Conservation (phyloP, 1,140 invertebrate species). For the Drosophila parvula region DNA sequence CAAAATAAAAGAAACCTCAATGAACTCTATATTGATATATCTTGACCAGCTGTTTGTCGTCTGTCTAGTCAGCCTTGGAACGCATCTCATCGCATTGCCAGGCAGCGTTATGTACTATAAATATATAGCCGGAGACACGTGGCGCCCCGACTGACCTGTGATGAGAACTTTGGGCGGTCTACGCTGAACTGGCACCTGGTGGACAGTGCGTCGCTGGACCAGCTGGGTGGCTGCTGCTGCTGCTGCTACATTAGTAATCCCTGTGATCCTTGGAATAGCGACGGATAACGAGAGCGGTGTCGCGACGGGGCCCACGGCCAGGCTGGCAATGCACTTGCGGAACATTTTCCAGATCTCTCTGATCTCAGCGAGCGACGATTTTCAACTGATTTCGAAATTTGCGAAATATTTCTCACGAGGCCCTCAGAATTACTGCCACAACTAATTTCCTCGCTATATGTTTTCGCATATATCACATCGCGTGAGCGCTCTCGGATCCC, state of each 20-base stretch:
- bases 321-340: constrained; percentile 65
- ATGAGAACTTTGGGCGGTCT: constrained; percentile 85
- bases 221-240: constrained; percentile 23
- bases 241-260: constrained; percentile 31
- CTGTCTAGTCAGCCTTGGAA: constrained; percentile 20
- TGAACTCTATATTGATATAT: background rate
- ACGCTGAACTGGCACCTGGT: constrained; percentile 42
- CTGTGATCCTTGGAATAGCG: constrained; percentile 18
- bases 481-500: constrained; percentile 58
- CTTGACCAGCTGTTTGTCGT: constrained; percentile 6
- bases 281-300: background rate
- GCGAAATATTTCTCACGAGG: constrained; percentile 61
- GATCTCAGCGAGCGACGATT: constrained; percentile 55
- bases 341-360: constrained; percentile 54
- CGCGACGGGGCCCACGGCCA: constrained; percentile 30
- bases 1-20: background rate
- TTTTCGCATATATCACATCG: constrained; percentile 67
- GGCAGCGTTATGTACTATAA: background rate
- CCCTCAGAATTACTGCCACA: constrained; percentile 33
- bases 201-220: constrained; percentile 53
- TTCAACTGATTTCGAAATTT: constrained; percentile 76
- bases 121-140: constrained; percentile 32
- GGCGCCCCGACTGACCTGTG: constrained; percentile 84
- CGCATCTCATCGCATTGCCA: background rate
- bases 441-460: constrained; percentile 59